Conservation (phyloP, 2,888 invertebrate genomes). For the Hoplodrina blanda region DNA sequence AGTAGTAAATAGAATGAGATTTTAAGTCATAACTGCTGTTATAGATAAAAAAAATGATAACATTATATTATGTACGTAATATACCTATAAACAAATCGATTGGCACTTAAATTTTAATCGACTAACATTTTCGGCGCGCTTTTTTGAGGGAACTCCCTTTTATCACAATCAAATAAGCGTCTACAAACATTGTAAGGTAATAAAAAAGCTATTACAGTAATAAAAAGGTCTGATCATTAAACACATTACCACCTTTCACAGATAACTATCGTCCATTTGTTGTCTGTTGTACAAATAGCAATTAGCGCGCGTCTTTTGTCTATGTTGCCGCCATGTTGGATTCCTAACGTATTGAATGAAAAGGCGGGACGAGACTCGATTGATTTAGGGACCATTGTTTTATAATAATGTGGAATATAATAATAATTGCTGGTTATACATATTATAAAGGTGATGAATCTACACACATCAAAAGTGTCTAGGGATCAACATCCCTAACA, state of each 20-base stretch:
- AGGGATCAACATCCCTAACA: too few species aligned
- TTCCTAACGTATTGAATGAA: slow-evolving; percentile 30
- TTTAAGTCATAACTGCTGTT: too few species aligned
- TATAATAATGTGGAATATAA: background rate
- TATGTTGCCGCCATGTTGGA: slow-evolving; percentile 53
- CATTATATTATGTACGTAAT: background rate
- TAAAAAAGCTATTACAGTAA: slow-evolving; percentile 34
- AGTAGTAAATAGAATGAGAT: too few species aligned
- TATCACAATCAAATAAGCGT: slow-evolving; percentile 19
- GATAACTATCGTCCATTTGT: slow-evolving; percentile 49
- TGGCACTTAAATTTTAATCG: background rate
- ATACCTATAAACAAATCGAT: background rate
- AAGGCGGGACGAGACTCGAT: slow-evolving; percentile 10
- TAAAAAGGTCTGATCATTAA: slow-evolving; percentile 32
- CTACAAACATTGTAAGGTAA: slow-evolving; percentile 19
- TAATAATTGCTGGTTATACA: background rate
- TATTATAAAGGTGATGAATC: too few species aligned
- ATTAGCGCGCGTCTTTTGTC: slow-evolving; percentile 52
- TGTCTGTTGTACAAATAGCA: slow-evolving; percentile 52
- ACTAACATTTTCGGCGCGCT: slow-evolving; percentile 4
- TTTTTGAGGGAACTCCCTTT: slow-evolving; percentile 24
- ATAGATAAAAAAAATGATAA: too few species aligned
- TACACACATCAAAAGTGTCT: too few species aligned
- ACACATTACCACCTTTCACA: slow-evolving; percentile 48
- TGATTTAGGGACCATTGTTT: slow-evolving; percentile 5